Conservation (phyloP, 2,888 invertebrate genomes). For the Stenodema calcarata region DNA sequence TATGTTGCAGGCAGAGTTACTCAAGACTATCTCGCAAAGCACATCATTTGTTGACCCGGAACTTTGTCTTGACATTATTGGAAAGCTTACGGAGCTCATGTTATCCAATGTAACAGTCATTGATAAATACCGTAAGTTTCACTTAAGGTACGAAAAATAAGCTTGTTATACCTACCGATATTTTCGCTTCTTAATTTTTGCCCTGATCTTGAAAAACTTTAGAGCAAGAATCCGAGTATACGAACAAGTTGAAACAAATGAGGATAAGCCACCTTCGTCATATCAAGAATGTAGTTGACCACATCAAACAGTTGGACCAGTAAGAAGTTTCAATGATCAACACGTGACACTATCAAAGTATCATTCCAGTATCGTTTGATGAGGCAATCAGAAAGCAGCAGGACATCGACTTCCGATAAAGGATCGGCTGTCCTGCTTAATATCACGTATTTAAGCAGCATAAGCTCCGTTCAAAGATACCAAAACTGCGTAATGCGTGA, state of each 20-base stretch:
- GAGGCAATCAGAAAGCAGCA: too few species aligned
- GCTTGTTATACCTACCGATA: too few species aligned
- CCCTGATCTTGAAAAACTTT: neutral
- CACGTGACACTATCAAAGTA: too few species aligned
- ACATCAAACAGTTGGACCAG: neutral
- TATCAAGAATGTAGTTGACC: neutral
- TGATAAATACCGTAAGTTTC: neutral
- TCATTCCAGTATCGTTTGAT: too few species aligned
- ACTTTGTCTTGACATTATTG: neutral
- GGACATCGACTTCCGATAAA: too few species aligned
- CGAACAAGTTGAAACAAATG: neutral
- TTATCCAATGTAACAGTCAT: neutral
- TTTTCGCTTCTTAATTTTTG: too few species aligned
- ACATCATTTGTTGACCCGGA: neutral
- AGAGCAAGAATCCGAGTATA: neutral
- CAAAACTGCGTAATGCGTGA: too few species aligned
- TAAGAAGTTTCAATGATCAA: neutral
- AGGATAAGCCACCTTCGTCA: neutral
- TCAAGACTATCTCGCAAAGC: neutral
- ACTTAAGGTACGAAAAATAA: too few species aligned
- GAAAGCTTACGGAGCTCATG: neutral
- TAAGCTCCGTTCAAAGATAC: too few species aligned
- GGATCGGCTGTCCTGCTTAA: too few species aligned
- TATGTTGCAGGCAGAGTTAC: constrained; percentile 2
- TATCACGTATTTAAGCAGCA: too few species aligned